These are phyloP conservation scores for Drosophila novamexicana DNA, from an alignment of 1,140 invertebrate species.

Conservation along the genomic window DNA sequence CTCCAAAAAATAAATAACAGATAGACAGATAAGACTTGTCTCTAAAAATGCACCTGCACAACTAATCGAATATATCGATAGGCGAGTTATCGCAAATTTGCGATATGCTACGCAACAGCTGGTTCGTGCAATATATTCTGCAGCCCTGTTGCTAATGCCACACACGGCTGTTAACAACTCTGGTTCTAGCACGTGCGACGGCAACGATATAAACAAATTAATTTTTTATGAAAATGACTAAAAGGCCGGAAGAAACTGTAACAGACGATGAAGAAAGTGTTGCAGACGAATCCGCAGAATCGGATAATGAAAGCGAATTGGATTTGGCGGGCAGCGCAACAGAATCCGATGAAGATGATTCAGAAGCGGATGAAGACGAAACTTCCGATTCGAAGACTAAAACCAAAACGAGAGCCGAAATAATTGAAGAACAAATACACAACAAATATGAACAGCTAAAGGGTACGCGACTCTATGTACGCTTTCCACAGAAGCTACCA, in stretches of 20 bases:
- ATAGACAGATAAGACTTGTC: constrained; percentile 18
- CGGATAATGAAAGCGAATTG: constrained; percentile 39
- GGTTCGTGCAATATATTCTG: background rate
- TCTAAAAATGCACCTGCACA: constrained; percentile 17
- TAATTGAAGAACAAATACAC: constrained; percentile 58
- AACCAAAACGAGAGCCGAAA: constrained; percentile 42
- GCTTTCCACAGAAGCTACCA: constrained; percentile 73
- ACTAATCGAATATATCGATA: constrained; percentile 15
- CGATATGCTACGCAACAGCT: constrained; percentile 9
- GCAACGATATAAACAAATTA: constrained; percentile 37
- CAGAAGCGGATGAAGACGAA: constrained; percentile 33
- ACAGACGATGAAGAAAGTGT: constrained; percentile 36
- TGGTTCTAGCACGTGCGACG: constrained; percentile 28
- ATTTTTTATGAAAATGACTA: constrained; percentile 47
- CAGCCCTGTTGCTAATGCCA: background rate
- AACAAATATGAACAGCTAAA: constrained; percentile 68
- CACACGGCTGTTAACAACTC: constrained; percentile 10
- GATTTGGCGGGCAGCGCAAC: constrained; percentile 66
- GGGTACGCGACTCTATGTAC: constrained; percentile 71
- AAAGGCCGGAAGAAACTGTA: constrained; percentile 38
- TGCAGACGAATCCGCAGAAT: constrained; percentile 26
- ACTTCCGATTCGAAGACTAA: background rate
- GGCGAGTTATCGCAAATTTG: background rate
- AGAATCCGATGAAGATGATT: constrained; percentile 64
- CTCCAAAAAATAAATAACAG: constrained; percentile 8